phyloP scores from a whole-genome alignment of 2,113 vertebrate genomes.

The Solea solea region DNA sequence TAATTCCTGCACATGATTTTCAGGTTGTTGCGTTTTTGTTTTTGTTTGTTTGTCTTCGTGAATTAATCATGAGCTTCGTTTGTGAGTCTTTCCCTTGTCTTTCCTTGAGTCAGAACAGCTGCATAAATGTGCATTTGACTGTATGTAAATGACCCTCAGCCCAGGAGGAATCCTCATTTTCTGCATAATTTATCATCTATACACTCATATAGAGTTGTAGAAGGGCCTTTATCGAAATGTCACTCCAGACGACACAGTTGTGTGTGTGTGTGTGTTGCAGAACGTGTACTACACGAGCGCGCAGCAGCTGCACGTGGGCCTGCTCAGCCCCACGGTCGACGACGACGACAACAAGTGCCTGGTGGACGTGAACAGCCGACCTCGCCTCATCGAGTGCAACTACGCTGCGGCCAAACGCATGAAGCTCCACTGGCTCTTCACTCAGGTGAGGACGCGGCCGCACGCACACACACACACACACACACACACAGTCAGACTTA shows the following conservation, averaged over 20 bases:
- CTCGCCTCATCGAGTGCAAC: constrained; percentile 95
- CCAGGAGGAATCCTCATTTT: constrained; percentile 32
- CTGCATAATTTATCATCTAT: constrained; percentile 46
- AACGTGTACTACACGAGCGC: constrained; percentile 96
- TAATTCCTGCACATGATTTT: too few relatives aligned
- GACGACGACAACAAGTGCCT: constrained; percentile 98
- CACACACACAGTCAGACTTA: too few relatives aligned
- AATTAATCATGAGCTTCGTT: constrained; percentile 50
- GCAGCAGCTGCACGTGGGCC: constrained; percentile 91
- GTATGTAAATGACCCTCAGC: constrained; percentile 38
- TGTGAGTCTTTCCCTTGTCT: constrained; percentile 12
- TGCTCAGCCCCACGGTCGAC: constrained; percentile 94
- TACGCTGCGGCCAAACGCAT: constrained; percentile 95
- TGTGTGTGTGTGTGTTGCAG: constrained; percentile 78
- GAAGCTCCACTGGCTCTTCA: constrained; percentile 97
- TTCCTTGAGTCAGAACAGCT: constrained; percentile 27
- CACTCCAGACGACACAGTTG: not conserved
- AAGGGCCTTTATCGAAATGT: constrained; percentile 52
- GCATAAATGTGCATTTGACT: constrained; percentile 48
- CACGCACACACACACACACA: not conserved
- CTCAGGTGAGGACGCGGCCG: constrained; percentile 84
- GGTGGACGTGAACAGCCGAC: constrained; percentile 95
- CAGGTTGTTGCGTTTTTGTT: too few relatives aligned
- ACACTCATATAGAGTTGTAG: constrained; percentile 13
- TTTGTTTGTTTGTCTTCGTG: constrained; percentile 1